Percentiles rank a stretch among this genome's conserved stretches.
Conservation (phyloP, 2,113 vertebrate genomes). For the Anoura caudifer region DNA sequence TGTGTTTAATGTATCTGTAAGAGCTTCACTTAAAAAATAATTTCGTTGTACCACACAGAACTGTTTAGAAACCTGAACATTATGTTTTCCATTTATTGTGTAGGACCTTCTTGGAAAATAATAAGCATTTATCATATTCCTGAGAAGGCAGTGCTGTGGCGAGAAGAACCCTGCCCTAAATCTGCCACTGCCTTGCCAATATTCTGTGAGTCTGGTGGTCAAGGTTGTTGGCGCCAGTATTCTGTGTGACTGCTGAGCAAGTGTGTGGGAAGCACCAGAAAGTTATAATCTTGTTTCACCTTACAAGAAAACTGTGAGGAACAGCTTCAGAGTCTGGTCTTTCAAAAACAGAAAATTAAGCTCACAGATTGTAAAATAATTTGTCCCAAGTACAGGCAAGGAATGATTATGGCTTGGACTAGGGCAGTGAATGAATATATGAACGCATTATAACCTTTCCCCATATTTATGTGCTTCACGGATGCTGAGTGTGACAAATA, state of each 20-base stretch:
- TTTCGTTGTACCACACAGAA: neutral
- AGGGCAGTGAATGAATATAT: neutral
- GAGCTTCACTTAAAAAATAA: neutral
- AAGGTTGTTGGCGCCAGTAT: fast-evolving
- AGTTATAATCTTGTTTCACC: neutral
- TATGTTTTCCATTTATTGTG: neutral
- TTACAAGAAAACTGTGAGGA: neutral
- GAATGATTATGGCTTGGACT: neutral
- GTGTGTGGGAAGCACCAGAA: neutral
- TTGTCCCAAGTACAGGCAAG: neutral
- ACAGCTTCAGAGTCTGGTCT: fast-evolving
- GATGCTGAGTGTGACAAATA: neutral
- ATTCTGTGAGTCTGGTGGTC: fast-evolving
- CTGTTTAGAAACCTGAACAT: neutral
- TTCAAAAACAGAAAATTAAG: neutral
- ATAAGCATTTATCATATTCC: neutral
- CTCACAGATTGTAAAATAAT: neutral
- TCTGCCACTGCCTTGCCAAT: fast-evolving
- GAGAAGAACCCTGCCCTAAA: neutral
- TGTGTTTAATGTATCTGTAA: neutral
- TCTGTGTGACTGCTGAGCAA: neutral
- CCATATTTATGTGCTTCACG: neutral
- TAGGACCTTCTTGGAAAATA: neutral
- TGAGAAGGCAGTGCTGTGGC: neutral
- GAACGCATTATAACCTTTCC: neutral